A percentile compares a stretch with the other conserved stretches of the same genome.
phyloP scores from a whole-genome alignment of 2,888 invertebrate species.

The Mesorhabditis belari region DNA sequence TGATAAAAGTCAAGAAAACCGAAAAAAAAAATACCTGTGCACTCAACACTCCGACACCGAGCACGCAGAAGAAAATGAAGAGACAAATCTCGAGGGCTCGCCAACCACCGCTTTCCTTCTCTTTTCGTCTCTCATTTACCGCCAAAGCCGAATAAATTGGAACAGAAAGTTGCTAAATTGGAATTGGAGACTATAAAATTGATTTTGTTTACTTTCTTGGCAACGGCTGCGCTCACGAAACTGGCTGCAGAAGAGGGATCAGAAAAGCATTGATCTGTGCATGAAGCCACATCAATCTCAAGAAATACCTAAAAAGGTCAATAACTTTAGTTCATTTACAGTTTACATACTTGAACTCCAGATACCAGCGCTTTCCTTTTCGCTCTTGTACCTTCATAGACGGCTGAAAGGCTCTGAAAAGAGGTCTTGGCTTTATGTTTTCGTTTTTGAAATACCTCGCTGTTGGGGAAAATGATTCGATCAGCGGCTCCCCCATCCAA shows the following conservation, averaged over 20 bases:
- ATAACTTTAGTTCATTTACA: no score
- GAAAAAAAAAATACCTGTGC: no score
- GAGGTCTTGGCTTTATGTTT: neutral
- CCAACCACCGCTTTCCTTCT: no score
- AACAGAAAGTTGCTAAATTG: neutral
- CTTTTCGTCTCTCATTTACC: no score
- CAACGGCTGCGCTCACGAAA: constrained; percentile 33
- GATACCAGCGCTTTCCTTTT: neutral
- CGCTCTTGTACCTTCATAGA: constrained; percentile 3
- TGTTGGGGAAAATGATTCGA: constrained; percentile 9
- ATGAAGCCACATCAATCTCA: constrained; percentile 25
- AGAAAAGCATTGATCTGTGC: constrained; percentile 29
- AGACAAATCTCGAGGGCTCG: no score
- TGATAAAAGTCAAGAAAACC: no score
- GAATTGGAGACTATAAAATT: no score
- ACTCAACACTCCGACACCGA: no score
- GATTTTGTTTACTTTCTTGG: constrained; percentile 36
- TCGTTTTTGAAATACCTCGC: constrained; percentile 7
- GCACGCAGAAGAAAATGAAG: no score
- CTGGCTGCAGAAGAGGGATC: constrained; percentile 37
- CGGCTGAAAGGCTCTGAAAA: constrained; percentile 5
- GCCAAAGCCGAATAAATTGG: neutral
- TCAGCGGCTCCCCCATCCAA: constrained; percentile 5
- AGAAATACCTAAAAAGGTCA: neutral
- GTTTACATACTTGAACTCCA: neutral